Conservation (phyloP, 1,140 invertebrate genomes). For the Venustaconcha ellipsiformis region DNA sequence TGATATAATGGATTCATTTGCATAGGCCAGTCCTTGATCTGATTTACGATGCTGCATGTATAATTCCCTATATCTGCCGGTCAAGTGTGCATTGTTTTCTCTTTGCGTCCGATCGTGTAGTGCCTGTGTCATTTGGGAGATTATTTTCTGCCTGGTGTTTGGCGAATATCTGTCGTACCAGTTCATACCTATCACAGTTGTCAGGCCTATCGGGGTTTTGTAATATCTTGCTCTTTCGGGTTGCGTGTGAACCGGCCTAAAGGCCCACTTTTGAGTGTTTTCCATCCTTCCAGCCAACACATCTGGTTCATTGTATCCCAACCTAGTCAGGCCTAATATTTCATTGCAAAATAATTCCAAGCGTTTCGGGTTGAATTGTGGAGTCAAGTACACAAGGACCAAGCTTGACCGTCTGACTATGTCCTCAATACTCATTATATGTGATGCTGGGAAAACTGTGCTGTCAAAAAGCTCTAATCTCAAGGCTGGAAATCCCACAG, state of each 20-base stretch:
- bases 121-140: not conserved
- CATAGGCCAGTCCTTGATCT: too few species aligned
- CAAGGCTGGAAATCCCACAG: not conserved
- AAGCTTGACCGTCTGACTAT: slow-evolving; percentile 18
- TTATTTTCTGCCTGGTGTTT: slow-evolving; percentile 8
- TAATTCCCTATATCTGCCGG: too few species aligned
- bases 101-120: slow-evolving; percentile 1
- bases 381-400: slow-evolving; percentile 15
- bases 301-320: slow-evolving; percentile 5
- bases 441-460: slow-evolving; percentile 17
- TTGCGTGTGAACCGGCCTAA: slow-evolving; percentile 24
- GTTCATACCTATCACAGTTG: slow-evolving; percentile 17
- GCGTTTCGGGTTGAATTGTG: slow-evolving; percentile 2
- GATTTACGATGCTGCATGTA: too few species aligned
- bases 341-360: slow-evolving; percentile 19
- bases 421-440: slow-evolving; percentile 15
- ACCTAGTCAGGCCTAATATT: slow-evolving; percentile 11
- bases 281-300: not conserved
- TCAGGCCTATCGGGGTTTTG: slow-evolving; percentile 14
- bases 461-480: slow-evolving; percentile 28
- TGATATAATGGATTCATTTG: too few species aligned
- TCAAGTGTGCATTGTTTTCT: not conserved
- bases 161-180: slow-evolving; percentile 18
- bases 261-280: not conserved
- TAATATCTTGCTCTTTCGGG: not conserved